Evolutionary conservation across 2,113 vertebrate genomes (phyloP).

Genomic region (Nibea coibor): DNA sequence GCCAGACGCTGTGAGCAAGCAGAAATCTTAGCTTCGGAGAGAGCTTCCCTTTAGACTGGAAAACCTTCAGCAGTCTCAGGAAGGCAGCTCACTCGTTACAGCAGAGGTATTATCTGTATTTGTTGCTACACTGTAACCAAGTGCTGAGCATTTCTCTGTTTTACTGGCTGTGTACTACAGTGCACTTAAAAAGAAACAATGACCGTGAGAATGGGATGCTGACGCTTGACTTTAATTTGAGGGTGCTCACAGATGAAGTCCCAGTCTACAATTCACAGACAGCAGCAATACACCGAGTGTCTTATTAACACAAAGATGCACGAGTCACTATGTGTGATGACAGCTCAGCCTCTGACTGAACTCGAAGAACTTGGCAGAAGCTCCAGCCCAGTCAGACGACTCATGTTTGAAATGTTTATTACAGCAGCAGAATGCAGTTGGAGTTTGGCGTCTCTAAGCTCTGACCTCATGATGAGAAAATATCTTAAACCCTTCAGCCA

Average conservation of each 20-base stretch:
- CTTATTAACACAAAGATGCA: too few species aligned
- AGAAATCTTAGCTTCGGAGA: not conserved
- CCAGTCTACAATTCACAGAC: not conserved
- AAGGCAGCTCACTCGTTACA: not conserved
- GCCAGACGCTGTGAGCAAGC: not conserved
- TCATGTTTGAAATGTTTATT: too few species aligned
- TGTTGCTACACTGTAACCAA: not conserved
- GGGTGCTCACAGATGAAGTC: not conserved
- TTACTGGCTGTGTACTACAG: not conserved
- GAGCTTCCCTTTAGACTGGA: not conserved
- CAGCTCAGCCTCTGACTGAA: too few species aligned
- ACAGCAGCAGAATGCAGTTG: too few species aligned
- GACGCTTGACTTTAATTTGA: not conserved
- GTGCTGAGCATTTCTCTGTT: not conserved
- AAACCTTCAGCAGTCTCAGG: not conserved
- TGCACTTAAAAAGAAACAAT: not conserved
- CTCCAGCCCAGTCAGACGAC: too few species aligned
- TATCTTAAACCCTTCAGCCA: too few species aligned
- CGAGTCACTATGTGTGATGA: too few species aligned
- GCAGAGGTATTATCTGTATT: not conserved
- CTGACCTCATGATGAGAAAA: too few species aligned
- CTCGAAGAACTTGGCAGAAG: too few species aligned
- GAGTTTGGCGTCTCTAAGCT: too few species aligned
- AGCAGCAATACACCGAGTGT: not conserved
- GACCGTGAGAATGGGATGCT: not conserved